Percentiles rank a stretch among this genome's conserved stretches.
phyloP scores from a whole-genome alignment of 2,797 vertebrate genomes.

The Rhinatrema bivittatum region DNA sequence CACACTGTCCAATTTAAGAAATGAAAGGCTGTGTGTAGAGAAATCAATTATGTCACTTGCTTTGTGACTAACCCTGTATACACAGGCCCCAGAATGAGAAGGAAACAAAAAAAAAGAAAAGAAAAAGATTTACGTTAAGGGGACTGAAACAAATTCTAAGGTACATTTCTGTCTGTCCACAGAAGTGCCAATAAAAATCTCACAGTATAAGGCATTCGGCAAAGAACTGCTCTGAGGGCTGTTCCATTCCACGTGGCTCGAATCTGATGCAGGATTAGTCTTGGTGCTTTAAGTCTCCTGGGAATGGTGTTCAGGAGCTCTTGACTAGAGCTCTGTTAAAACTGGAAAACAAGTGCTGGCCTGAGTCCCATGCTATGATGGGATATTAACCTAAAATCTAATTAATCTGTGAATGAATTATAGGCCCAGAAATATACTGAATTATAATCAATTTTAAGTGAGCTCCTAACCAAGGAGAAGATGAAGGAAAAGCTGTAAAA shows the following conservation, averaged over 20 bases:
- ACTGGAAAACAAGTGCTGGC: constrained; percentile 36
- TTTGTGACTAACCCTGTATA: too few relatives aligned
- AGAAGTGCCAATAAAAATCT: constrained; percentile 33
- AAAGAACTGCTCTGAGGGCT: constrained; percentile 40
- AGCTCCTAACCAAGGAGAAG: constrained; percentile 56
- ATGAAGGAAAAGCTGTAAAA: constrained; percentile 57
- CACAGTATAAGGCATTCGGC: constrained; percentile 27
- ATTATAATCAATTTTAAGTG: constrained; percentile 64
- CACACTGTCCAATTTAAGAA: too few relatives aligned
- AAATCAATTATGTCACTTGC: too few relatives aligned
- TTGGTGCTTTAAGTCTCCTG: constrained; percentile 35
- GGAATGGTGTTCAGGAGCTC: constrained; percentile 46
- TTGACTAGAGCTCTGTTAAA: constrained; percentile 23
- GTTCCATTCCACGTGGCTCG: constrained; percentile 33
- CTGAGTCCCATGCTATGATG: constrained; percentile 35
- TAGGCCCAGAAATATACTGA: constrained; percentile 40
- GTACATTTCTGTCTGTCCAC: constrained; percentile 25
- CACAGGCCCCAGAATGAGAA: too few relatives aligned
- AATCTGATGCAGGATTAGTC: constrained; percentile 55
- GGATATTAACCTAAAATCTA: constrained; percentile 59
- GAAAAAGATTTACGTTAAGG: too few relatives aligned
- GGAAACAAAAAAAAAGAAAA: too few relatives aligned
- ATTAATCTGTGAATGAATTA: constrained; percentile 65
- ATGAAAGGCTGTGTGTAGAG: too few relatives aligned
- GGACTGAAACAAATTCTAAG: too few relatives aligned